Conservation (phyloP, 2,888 invertebrate genomes). For the Rotaria magnacalcarata region DNA sequence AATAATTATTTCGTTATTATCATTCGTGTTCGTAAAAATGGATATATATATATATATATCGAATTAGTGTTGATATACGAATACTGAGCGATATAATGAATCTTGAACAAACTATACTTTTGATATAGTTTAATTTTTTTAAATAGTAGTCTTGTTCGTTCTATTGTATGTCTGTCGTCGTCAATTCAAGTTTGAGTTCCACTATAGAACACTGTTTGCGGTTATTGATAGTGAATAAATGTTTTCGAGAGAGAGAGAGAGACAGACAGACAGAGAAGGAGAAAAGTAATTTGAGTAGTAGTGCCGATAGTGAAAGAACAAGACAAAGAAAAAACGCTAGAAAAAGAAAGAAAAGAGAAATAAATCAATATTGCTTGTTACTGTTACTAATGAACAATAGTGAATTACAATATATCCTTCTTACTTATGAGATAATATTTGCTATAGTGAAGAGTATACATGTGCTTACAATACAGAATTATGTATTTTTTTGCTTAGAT, state of each 20-base stretch:
- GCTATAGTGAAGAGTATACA: background rate
- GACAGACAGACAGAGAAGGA: background rate
- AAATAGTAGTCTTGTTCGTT: background rate
- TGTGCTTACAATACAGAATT: background rate
- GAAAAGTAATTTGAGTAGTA: constrained; percentile 11
- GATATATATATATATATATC: no score
- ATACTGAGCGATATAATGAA: background rate
- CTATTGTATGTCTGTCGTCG: background rate
- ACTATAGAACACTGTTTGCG: background rate
- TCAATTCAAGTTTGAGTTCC: background rate
- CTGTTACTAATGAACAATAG: background rate
- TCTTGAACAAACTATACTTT: background rate
- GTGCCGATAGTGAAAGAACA: background rate
- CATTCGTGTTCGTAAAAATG: background rate
- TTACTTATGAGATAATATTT: background rate
- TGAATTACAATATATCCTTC: background rate
- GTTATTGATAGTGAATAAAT: constrained; percentile 1
- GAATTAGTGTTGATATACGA: background rate
- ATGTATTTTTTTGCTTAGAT: background rate
- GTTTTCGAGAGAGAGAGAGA: background rate
- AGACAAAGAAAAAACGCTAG: background rate
- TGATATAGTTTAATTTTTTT: background rate
- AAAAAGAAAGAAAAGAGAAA: background rate
- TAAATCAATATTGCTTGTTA: background rate
- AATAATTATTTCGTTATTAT: background rate